Evolutionary conservation across 2,113 vertebrate genomes (phyloP).

Genomic region (Ciconia stormi): DNA sequence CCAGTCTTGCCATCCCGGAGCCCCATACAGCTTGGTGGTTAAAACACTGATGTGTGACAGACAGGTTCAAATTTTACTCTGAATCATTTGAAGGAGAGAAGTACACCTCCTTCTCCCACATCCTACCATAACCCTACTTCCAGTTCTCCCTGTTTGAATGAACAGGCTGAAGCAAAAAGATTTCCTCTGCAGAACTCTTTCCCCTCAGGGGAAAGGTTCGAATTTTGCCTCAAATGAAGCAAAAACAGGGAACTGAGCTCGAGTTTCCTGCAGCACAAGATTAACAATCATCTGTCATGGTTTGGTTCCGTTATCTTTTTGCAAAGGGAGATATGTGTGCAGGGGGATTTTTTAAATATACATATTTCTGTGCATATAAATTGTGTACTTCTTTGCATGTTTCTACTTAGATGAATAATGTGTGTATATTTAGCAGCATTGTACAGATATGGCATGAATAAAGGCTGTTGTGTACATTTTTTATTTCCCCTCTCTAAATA

Average conservation of each 20-base stretch:
- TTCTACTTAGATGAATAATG: background rate
- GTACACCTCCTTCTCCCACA: background rate
- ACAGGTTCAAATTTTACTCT: background rate
- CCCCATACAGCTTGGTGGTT: background rate
- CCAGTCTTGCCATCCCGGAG: background rate
- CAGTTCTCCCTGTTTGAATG: conserved; percentile 12
- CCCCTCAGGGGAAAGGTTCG: background rate
- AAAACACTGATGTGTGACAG: background rate
- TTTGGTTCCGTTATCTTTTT: conserved; percentile 26
- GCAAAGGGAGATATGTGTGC: background rate
- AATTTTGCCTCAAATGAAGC: conserved; percentile 39
- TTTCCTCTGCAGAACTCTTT: conserved; percentile 6
- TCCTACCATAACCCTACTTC: background rate
- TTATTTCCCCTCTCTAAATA: background rate
- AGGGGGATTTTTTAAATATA: background rate
- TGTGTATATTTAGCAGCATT: background rate
- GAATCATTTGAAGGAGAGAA: background rate
- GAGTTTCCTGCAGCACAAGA: conserved; percentile 24
- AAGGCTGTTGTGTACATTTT: background rate
- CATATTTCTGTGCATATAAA: background rate
- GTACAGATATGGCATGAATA: background rate
- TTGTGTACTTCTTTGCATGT: background rate
- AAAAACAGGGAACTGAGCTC: conserved; percentile 1
- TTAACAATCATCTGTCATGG: conserved; percentile 40
- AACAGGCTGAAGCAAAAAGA: background rate